These are phyloP conservation scores for Nebria ingens DNA, from an alignment of 1,140 invertebrate genomes.

Conservation along the genomic window DNA sequence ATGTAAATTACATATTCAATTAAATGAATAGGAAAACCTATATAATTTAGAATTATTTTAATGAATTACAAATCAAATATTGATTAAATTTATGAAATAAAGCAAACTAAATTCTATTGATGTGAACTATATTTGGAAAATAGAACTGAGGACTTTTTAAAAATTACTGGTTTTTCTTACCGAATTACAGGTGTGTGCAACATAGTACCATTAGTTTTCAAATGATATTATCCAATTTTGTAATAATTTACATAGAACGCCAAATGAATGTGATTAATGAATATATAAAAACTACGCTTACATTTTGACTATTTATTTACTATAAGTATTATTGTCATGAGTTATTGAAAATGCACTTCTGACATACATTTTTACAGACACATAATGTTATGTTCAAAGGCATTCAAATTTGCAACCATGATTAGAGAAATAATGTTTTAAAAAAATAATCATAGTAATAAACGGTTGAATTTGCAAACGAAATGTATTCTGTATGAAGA, in stretches of 20 bases:
- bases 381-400: conserved; percentile 11
- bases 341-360: conserved; percentile 35
- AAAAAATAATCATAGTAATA: not conserved
- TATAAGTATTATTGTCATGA: conserved; percentile 33
- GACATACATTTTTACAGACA: conserved; percentile 23
- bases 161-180: no score
- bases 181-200: no score
- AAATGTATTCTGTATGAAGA: not conserved
- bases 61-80: no score
- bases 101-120: no score
- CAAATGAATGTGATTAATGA: not conserved
- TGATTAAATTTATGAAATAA: no score
- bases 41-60: no score
- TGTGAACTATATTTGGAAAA: no score
- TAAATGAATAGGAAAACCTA: no score
- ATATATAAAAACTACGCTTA: conserved; percentile 4
- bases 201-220: no score
- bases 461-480: not conserved
- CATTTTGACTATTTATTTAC: conserved; percentile 26
- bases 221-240: no score
- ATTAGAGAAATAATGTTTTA: not conserved
- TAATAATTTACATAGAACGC: not conserved
- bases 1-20: no score
- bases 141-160: no score
- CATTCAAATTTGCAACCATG: conserved; percentile 12